These are phyloP conservation scores for Chirona hameri DNA, from an alignment of 2,888 invertebrate species.

Conservation along the genomic window DNA sequence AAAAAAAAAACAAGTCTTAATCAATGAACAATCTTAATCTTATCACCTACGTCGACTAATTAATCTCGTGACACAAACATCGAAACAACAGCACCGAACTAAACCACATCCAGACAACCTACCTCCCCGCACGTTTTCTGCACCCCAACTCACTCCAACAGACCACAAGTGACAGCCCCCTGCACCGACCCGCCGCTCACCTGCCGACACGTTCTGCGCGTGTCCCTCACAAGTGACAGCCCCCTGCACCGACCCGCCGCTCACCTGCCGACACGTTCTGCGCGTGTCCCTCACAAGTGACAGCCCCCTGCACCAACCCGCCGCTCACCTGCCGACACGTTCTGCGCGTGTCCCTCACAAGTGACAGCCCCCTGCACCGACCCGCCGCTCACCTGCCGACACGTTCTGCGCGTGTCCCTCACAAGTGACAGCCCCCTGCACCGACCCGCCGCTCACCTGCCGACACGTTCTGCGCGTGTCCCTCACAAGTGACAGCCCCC, in stretches of 20 bases:
- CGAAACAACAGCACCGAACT: too few species aligned
- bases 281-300: slow-evolving; percentile 95
- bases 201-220: slow-evolving; percentile 87
- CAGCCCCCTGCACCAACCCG: not conserved
- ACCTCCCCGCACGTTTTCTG: not conserved
- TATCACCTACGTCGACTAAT: too few species aligned
- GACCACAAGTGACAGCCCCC: not conserved
- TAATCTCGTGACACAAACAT: too few species aligned
- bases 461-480: slow-evolving; percentile 94
- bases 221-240: too few species aligned
- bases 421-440: too few species aligned
- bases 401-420: slow-evolving; percentile 97
- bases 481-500: too few species aligned
- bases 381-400: slow-evolving; percentile 55
- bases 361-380: too few species aligned
- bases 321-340: slow-evolving; percentile 68
- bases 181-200: slow-evolving; percentile 38
- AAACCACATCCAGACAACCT: too few species aligned
- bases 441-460: slow-evolving; percentile 50
- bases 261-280: slow-evolving; percentile 80
- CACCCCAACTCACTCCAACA: not conserved
- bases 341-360: slow-evolving; percentile 97
- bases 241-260: not conserved
- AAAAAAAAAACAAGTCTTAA: too few species aligned
- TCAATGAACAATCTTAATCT: too few species aligned